Base-by-base conservation (phyloP, 2,888 invertebrate species). In the Rotaria socialis region DNA sequence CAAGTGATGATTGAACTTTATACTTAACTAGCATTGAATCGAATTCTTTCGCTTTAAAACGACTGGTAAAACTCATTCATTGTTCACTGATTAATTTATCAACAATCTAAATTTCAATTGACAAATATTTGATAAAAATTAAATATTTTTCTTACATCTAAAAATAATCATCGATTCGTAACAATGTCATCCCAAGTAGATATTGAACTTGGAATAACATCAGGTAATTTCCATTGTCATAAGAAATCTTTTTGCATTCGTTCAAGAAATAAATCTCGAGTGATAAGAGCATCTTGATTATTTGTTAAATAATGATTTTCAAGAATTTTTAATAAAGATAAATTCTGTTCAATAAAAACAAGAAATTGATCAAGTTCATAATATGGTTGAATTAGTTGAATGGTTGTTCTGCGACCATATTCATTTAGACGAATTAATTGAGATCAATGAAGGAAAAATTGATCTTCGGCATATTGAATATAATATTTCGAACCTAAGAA, bases 131-230 rank as follows among this genome's bases (percentile, higher is more conserved):
- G 11, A 10, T 47, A 7, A 11, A 47, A 10, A 47, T 47, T 47
- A 10, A 47, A 47, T 47, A 0, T 47, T 55, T 86, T 67, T 3
- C 84, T 52, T 7, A 60, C 58, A 27, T 86, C 84, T 22, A 84
- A 86, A 86, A 41, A 84, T n/a, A 84, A 27, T 52, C 24, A 22
- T 27, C 87, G 87, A 80, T 87, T 87, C 0, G 87, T 87, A 47
- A 87, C 52, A 7, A 87, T 74, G 67, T 87, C 87, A 27, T 87
- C 84, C 86, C 86, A 87, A 14, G 75, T 86, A 24, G 50, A 52
- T 22, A 84, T 27, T 27, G 86, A 74, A 27, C 84, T 84, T 27
- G 55, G 67, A 50, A 84, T 52, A 50, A 74, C 52, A 55, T 86
- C 67, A 41, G 87, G 86, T 84, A 86, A 55, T 58, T 58, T 6